phyloP scores from a whole-genome alignment of 2,888 invertebrate species.

The Dorcus hopei region DNA sequence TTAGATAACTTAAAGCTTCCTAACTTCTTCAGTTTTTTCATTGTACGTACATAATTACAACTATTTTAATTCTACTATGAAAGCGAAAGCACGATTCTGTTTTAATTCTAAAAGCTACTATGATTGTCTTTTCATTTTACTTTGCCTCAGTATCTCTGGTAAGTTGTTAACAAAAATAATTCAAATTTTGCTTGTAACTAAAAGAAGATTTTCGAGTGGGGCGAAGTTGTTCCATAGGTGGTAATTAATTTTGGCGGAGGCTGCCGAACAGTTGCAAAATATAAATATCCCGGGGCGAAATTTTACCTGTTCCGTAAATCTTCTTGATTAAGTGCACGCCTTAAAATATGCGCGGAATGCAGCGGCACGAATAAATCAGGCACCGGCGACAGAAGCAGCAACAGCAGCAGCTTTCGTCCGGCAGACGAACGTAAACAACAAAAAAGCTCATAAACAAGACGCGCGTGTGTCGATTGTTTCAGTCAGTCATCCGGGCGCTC shows the following conservation, averaged over 20 bases:
- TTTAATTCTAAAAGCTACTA: too few species aligned
- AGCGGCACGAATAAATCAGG: conserved; percentile 11
- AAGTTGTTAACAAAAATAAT: too few species aligned
- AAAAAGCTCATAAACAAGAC: conserved; percentile 7
- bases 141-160: too few species aligned
- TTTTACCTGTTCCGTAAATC: conserved; percentile 8
- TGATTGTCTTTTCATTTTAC: too few species aligned
- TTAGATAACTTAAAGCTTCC: too few species aligned
- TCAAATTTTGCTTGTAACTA: too few species aligned
- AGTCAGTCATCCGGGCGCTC: not conserved
- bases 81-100: too few species aligned
- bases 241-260: conserved; percentile 1
- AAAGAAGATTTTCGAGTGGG: too few species aligned
- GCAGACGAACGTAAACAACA: conserved; percentile 2
- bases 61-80: too few species aligned
- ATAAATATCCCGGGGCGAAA: conserved; percentile 14
- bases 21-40: too few species aligned
- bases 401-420: conserved; percentile 4
- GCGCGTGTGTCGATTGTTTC: conserved; percentile 5
- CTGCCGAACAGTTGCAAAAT: conserved; percentile 5
- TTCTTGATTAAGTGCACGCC: conserved; percentile 1
- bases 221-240: not conserved
- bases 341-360: conserved; percentile 14
- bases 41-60: too few species aligned
- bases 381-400: too few species aligned